Evolutionary conservation across 2,113 vertebrate species (phyloP), one percentile per base, ranked within the genome.

Genomic region (Triplophysa rosa): DNA sequence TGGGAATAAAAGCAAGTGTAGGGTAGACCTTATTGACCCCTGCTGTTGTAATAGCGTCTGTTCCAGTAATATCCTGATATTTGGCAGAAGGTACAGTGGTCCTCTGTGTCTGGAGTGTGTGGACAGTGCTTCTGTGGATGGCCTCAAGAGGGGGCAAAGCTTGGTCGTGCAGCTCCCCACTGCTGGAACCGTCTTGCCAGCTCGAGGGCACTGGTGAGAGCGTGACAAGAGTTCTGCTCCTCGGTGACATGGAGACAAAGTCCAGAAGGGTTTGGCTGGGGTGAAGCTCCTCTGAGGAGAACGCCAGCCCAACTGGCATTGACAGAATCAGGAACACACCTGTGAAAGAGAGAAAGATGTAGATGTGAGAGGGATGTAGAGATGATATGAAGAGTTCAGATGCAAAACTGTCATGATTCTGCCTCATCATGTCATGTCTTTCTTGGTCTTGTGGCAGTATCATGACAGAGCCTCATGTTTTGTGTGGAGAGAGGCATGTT

Each of bases 241-340:
- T 85, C 78, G 91, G 92, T 89, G 91, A 90, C 90, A 93, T 93
- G 88, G 89, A 67, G 80, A 90, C 84, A 78, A 89, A 87, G 90
- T 93, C 91, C 90, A 90, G 92, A 90, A 93, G 90, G 78, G 92
- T 91, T 84, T 89, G 90, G 87, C 87, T 90, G 82, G 93, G 89
- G 89, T 92, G 88, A 85, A 88, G 90, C 88, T 94, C 95, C 90
- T 94, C 93, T 90, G 93, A 89, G 82, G 95, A 93, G 87, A 94
- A 93, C 86, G 91, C 91, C 90, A 94, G 91, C 84, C 93, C 94
- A 92, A 93, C 94, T 79, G 94, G 93, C 93, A 95, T 93, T 87
- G 93, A 93, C 94, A 96, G 93, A 91, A 95, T 93, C 88, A 95
- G 92, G 91, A 99, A 91, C 91, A 97, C 91, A 94, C 95, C 98